phyloP scores from a whole-genome alignment of 2,113 vertebrate species.

The Eulacestoma nigropectus region DNA sequence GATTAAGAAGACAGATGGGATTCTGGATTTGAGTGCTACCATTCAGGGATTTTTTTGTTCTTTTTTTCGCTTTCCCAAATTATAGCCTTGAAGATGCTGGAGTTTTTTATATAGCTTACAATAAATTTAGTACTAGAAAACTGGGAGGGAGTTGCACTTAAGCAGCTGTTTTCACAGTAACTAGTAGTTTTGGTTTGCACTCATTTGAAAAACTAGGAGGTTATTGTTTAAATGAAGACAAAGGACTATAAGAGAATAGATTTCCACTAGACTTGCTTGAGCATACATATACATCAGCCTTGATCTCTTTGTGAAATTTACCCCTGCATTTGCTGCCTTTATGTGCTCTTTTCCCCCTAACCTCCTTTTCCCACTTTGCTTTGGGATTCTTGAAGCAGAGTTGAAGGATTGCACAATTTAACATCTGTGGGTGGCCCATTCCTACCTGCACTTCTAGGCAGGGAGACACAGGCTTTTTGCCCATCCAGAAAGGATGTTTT shows the following conservation, averaged over 20 bases:
- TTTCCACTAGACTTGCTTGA: background rate
- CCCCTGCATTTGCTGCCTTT: background rate
- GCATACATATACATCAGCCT: background rate
- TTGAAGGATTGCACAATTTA: background rate
- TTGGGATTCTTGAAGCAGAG: background rate
- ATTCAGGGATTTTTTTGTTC: background rate
- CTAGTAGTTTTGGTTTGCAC: background rate
- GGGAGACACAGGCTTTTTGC: background rate
- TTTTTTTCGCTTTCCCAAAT: constrained; percentile 12
- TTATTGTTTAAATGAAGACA: background rate
- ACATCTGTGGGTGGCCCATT: accelerated
- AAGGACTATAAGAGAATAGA: background rate
- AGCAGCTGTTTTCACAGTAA: background rate
- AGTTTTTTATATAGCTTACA: background rate
- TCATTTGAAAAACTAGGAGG: background rate
- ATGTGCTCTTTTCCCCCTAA: background rate
- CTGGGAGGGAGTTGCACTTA: background rate
- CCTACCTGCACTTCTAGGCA: background rate
- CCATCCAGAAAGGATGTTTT: background rate
- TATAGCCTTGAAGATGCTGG: background rate
- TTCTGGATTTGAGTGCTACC: background rate
- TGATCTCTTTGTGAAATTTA: background rate
- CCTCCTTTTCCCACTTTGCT: background rate
- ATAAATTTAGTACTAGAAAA: constrained; percentile 12
- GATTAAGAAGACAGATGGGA: constrained; percentile 42